A percentile compares a stretch with the other conserved stretches of the same genome.
These are phyloP conservation scores for Drosophila subobscura DNA, from an alignment of 1,140 invertebrate species.

Conservation along the genomic window DNA sequence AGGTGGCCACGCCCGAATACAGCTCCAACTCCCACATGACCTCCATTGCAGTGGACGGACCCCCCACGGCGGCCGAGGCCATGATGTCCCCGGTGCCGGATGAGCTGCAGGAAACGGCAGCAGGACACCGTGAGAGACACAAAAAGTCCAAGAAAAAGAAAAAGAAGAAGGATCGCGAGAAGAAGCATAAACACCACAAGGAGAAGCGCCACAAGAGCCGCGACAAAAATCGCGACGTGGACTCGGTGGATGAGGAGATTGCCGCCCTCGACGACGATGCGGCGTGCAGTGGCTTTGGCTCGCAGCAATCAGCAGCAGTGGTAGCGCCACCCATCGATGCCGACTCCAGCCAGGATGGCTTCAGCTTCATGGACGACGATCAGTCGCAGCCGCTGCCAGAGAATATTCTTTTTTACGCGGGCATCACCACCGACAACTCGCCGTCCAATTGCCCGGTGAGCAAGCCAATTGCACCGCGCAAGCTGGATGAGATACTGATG, in stretches of 20 bases:
- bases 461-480: conserved; percentile 73
- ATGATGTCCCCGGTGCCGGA: conserved; percentile 75
- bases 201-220: conserved; percentile 84
- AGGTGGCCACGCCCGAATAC: conserved; percentile 91
- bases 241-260: conserved; percentile 50
- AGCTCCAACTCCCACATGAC: conserved; percentile 80
- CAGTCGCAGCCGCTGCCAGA: conserved; percentile 82
- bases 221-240: conserved; percentile 56
- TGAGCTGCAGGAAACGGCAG: conserved; percentile 51
- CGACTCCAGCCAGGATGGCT: conserved; percentile 84
- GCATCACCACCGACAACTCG: conserved; percentile 82
- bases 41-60: conserved; percentile 40
- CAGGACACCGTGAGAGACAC: conserved; percentile 84
- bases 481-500: conserved; percentile 65
- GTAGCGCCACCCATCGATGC: conserved; percentile 43
- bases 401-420: conserved; percentile 75
- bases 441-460: conserved; percentile 73
- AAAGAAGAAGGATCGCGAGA: conserved; percentile 89
- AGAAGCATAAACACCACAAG: conserved; percentile 90
- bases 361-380: conserved; percentile 84
- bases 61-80: conserved; percentile 76
- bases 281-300: conserved; percentile 44
- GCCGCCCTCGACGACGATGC: conserved; percentile 38
- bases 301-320: conserved; percentile 23
- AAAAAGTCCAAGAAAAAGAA: conserved; percentile 92